These are phyloP conservation scores for Torymus auratus DNA, from an alignment of 2,888 invertebrate genomes.

Conservation along the genomic window DNA sequence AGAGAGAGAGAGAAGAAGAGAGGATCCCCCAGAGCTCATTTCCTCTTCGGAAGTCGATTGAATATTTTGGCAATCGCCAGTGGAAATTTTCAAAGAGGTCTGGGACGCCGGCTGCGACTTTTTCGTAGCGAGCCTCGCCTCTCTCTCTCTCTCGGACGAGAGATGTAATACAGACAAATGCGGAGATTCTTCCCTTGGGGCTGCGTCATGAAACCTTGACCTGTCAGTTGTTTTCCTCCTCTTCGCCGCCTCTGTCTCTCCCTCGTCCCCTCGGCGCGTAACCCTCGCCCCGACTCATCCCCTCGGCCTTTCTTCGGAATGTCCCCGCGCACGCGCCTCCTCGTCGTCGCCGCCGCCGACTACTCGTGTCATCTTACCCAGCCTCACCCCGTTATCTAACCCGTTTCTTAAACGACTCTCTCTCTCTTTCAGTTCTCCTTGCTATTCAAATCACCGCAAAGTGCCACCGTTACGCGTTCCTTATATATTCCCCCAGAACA, in stretches of 20 bases:
- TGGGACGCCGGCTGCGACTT: slow-evolving; percentile 21
- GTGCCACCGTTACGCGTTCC: slow-evolving; percentile 43
- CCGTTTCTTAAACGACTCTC: slow-evolving; percentile 2
- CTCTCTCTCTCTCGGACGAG: not conserved
- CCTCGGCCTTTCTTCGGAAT: slow-evolving; percentile 16
- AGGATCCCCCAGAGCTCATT: slow-evolving; percentile 40
- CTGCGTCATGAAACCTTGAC: slow-evolving; percentile 66
- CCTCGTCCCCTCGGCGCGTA: not conserved
- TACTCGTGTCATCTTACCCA: not conserved
- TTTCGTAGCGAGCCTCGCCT: not conserved
- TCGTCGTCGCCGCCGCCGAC: too few relatives aligned
- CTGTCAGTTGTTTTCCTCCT: slow-evolving; percentile 58
- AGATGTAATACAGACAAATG: slow-evolving; percentile 59
- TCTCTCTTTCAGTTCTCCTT: not conserved
- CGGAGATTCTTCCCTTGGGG: slow-evolving; percentile 60
- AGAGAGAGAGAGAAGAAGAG: slow-evolving; percentile 26
- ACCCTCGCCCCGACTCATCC: slow-evolving; percentile 1
- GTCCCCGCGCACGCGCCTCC: not conserved
- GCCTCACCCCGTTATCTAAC: slow-evolving; percentile 21
- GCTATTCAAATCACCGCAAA: slow-evolving; percentile 47
- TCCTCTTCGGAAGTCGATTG: slow-evolving; percentile 55
- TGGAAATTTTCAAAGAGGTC: slow-evolving; percentile 51
- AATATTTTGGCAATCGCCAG: slow-evolving; percentile 57
- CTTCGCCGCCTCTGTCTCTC: not conserved
- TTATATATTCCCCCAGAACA: slow-evolving; percentile 1